Conservation (phyloP, 2,113 vertebrate species). For the Malurus melanocephalus region DNA sequence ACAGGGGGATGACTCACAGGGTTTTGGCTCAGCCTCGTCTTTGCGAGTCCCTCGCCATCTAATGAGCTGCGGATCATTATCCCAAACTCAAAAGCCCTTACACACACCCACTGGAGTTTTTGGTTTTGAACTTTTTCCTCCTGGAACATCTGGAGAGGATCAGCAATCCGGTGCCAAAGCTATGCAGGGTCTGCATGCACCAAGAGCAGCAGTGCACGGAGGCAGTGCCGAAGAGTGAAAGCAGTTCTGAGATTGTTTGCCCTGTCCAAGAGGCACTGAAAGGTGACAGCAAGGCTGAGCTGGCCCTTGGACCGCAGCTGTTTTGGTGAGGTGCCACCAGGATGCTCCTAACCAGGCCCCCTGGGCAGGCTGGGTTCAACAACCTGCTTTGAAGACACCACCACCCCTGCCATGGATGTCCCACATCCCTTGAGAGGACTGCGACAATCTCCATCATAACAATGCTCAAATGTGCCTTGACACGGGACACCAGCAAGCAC, state of each 20-base stretch:
- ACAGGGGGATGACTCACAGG: neutral
- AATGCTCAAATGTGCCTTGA: neutral
- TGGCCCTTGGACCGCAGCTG: neutral
- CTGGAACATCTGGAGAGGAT: slow-evolving; percentile 29
- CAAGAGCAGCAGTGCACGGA: neutral
- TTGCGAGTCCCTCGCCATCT: neutral
- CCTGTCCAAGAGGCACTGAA: neutral
- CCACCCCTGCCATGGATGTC: neutral
- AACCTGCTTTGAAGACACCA: neutral
- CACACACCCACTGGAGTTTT: slow-evolving; percentile 56
- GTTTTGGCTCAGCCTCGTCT: neutral
- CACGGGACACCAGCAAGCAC: neutral
- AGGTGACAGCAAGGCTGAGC: neutral
- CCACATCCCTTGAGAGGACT: neutral
- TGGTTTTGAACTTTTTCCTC: slow-evolving; percentile 51
- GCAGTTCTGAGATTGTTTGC: neutral
- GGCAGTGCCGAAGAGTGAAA: neutral
- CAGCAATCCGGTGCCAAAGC: slow-evolving; percentile 11
- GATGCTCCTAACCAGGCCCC: neutral
- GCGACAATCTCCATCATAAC: neutral
- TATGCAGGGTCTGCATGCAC: neutral
- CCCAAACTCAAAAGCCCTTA: slow-evolving; percentile 38
- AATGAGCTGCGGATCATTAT: neutral
- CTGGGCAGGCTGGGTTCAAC: neutral
- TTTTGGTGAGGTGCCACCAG: neutral